phyloP scores from a whole-genome alignment of 2,797 vertebrate genomes.

The Pristis pectinata region DNA sequence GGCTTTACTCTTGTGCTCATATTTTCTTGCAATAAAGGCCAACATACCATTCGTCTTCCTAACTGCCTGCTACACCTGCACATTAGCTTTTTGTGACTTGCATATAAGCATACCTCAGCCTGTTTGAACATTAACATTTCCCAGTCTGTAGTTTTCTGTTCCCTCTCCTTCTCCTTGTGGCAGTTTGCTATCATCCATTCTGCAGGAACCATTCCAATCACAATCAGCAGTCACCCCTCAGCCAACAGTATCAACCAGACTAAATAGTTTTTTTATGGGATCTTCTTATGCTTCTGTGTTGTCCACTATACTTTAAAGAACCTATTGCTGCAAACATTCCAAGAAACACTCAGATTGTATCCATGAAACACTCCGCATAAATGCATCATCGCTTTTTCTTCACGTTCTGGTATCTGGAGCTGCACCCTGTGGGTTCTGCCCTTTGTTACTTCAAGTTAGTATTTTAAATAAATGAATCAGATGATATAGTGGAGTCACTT shows the following conservation, averaged over 20 bases:
- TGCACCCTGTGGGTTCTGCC: neutral
- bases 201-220: neutral
- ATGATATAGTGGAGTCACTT: neutral
- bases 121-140: too few relatives aligned
- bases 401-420: neutral
- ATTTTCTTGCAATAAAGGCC: too few relatives aligned
- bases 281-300: neutral
- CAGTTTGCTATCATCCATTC: too few relatives aligned
- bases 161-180: too few relatives aligned
- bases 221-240: neutral
- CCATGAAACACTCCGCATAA: neutral
- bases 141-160: too few relatives aligned
- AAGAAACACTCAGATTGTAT: too few relatives aligned
- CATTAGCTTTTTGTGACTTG: too few relatives aligned
- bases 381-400: neutral
- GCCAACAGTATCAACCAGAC: neutral
- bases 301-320: neutral
- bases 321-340: neutral
- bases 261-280: neutral
- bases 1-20: too few relatives aligned
- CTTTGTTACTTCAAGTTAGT: neutral
- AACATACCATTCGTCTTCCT: too few relatives aligned
- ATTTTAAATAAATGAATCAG: neutral
- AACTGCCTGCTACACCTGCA: too few relatives aligned
- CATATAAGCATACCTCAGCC: too few relatives aligned